Percentiles rank a stretch among this genome's conserved stretches.
These are phyloP conservation scores for Margarornis squamiger DNA, from an alignment of 2,797 vertebrate genomes.

Conservation along the genomic window DNA sequence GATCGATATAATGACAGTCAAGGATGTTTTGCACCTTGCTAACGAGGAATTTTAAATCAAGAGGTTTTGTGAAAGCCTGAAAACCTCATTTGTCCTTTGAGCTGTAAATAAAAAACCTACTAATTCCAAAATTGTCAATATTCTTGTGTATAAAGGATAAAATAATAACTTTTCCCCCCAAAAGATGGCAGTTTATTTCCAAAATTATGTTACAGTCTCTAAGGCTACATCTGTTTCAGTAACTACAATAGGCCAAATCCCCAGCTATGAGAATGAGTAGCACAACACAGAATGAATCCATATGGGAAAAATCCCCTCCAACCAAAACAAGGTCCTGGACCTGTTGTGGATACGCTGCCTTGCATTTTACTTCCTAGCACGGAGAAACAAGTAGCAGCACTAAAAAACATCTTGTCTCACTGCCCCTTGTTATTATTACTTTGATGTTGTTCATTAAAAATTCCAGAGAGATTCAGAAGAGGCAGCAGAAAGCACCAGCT, in stretches of 20 bases:
- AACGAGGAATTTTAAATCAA: conserved; percentile 32
- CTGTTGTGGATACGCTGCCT: not conserved
- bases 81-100: not conserved
- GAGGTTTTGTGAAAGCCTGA: not conserved
- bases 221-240: not conserved
- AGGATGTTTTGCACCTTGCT: conserved; percentile 25
- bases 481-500: not conserved
- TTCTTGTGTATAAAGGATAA: not conserved
- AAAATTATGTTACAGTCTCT: not conserved
- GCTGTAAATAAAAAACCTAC: not conserved
- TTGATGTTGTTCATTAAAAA: not conserved
- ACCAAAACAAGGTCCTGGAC: not conserved
- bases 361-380: not conserved
- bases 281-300: not conserved
- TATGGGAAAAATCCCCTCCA: accelerated
- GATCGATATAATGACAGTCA: conserved; percentile 35
- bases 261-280: not conserved
- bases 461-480: not conserved
- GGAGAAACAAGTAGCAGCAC: not conserved
- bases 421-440: not conserved
- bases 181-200: conserved; percentile 19
- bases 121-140: not conserved
- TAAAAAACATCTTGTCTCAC: not conserved
- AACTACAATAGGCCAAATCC: not conserved
- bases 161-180: not conserved